A percentile compares a stretch with the other conserved stretches of the same genome.
Conservation (phyloP, 2,888 invertebrate species). For the Empis livida region DNA sequence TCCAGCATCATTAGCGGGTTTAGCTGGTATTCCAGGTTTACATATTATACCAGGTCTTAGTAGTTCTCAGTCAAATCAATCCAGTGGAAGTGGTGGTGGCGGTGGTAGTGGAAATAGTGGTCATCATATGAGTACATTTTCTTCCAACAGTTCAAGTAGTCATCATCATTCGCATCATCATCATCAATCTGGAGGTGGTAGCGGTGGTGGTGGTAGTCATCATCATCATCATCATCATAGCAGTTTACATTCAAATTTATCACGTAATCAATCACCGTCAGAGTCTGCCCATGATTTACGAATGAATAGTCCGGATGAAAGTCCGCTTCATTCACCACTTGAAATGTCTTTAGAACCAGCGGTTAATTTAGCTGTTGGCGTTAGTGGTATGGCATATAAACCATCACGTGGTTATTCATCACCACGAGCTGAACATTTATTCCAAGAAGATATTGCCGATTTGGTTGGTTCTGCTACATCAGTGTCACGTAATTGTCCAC, state of each 20-base stretch:
- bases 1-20: slow-evolving; percentile 18
- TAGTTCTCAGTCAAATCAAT: not conserved
- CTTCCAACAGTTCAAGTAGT: not conserved
- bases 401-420: slow-evolving; percentile 40
- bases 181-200: not conserved
- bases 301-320: slow-evolving; percentile 44
- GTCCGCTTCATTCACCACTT: slow-evolving; percentile 48
- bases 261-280: slow-evolving; percentile 33
- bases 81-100: slow-evolving; percentile 6
- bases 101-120: not conserved
- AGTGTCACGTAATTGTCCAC: slow-evolving; percentile 29
- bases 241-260: slow-evolving; percentile 18
- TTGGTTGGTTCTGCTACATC: slow-evolving; percentile 23
- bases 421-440: slow-evolving; percentile 44
- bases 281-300: slow-evolving; percentile 32
- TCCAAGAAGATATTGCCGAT: slow-evolving; percentile 49
- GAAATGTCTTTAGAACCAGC: slow-evolving; percentile 50
- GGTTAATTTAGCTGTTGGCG: slow-evolving; percentile 34
- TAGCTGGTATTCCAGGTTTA: slow-evolving; percentile 17
- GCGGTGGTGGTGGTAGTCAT: slow-evolving; percentile 10
- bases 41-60: slow-evolving; percentile 16
- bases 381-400: slow-evolving; percentile 52
- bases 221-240: slow-evolving; percentile 11
- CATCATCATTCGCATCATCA: not conserved
- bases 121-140: not conserved